Base-by-base conservation (phyloP, 1,140 invertebrate species). In the Euglossa dilemma region DNA sequence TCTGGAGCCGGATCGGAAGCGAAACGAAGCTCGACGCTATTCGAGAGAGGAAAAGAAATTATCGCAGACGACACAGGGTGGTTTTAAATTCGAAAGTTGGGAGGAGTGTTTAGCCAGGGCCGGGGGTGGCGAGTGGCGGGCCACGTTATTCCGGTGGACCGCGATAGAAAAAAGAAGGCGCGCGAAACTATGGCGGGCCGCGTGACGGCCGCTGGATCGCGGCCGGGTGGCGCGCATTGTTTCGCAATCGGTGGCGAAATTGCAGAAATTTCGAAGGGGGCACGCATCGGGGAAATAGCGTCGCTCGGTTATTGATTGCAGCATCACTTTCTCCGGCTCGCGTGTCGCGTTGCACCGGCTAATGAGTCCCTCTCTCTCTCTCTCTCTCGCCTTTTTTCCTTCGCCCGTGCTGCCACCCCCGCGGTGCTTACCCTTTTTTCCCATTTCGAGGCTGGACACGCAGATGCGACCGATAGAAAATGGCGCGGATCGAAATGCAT, bases 401-500 rank as follows among this genome's bases (percentile, higher is more conserved):
- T 61, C 14, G 52, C 18, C 36, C 54, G 6, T 7, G 11, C n/a
- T 12, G 6, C 14, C 36, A 20, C 56, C 11, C n/a, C 12, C 23
- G 6, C 8, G 56, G 56, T 59, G 71, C 54, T 59, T 59, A 25
- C 56, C 72, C 56, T 71, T 72, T 80, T 80, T 72, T 70, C 36
- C 47, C 47, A 43, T 82, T 76, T 74, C 47, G 50, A 56, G 52
- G 43, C 61, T 45, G 80, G 71, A 81, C 61, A 83, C 74, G 64
- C 74, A 54, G 76, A 78, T 70, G 77, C 61, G 78, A 69, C 84
- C 86, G 83, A 85, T 85, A 82, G 87, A 84, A 80, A 80, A 85
- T 85, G 64, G 78, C 74, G 78, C 79, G 76, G 78, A 80, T 84
- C 83, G 86, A 84, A 88, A 88, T 88, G 87, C 87, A 89, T 89